Evolutionary conservation across 2,797 vertebrate genomes (phyloP), one percentile per base, ranked within the genome.

Genomic region (Tenualosa ilisha): DNA sequence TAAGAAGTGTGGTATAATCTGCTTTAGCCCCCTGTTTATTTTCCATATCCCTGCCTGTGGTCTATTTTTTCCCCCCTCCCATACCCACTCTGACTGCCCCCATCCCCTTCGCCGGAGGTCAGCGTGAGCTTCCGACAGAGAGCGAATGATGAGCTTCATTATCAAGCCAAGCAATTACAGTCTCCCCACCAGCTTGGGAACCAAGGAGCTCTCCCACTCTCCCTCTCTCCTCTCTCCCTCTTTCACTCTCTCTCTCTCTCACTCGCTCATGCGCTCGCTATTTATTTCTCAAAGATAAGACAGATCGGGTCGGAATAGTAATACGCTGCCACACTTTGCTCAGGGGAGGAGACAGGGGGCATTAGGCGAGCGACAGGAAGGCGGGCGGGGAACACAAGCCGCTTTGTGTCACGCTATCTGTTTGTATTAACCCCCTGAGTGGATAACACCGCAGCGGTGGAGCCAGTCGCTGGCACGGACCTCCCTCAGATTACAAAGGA

Each of bases 241-340:
- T 90, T 56, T 81, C 85, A 87, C 63, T 12, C 63, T 31, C 31
- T 72, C 31, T 40, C 65, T 72, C 26, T 40, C 81, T 82, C 63
- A 56, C 20, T 56, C 54, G 15, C 54, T 56, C 20, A 5, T 6
- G 4, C 54, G 20, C 54, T 56, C 3, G 54, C 89, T 90, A 88
- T 93, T 92, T 93, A 91, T 93, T 93, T 91, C 68, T 81, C 86
- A 88, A 84, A 90, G 91, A 93, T 93, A 93, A 93, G 91, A 89
- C 87, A 49, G 87, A 91, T 89, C 63, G 85, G 85, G 90, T 72
- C 85, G 88, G 92, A 92, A 92, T 89, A 87, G 91, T 89, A 91
- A 92, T 91, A 90, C 43, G 17, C 86, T 26, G 88, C 49, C 63
- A 84, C 37, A 84, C 86, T 72, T 84, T 20, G 83, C 90, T 91